Evolutionary conservation across 1,140 invertebrate genomes (phyloP).

Genomic region (Brachionus paranguensis): DNA sequence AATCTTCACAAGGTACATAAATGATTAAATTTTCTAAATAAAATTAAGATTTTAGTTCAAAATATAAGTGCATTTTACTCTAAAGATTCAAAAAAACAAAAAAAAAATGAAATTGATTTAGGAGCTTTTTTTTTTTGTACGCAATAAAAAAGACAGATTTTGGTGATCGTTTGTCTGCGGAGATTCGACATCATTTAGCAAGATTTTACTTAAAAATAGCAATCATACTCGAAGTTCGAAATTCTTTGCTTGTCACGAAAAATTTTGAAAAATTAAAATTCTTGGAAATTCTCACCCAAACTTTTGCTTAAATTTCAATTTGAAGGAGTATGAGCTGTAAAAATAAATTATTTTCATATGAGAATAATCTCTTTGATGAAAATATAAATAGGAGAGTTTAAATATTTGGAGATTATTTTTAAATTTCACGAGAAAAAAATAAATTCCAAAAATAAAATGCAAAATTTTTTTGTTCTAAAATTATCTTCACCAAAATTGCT

Average conservation of each 20-base stretch:
- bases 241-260: neutral
- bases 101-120: neutral
- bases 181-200: neutral
- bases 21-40: neutral
- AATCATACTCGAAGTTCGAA: neutral
- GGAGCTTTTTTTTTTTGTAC: neutral
- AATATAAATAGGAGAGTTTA: neutral
- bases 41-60: neutral
- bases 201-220: neutral
- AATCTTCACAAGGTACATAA: neutral
- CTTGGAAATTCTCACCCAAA: neutral
- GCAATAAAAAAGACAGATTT: neutral
- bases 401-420: neutral
- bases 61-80: constrained; percentile 13
- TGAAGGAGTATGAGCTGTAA: neutral
- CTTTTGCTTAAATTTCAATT: neutral
- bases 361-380: neutral
- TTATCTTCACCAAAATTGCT: neutral
- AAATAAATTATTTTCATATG: neutral
- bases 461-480: neutral
- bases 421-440: neutral
- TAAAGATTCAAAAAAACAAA: neutral
- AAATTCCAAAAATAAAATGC: neutral
- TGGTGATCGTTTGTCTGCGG: neutral
- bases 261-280: neutral